Conservation (phyloP, 1,140 invertebrate species). For the Neuroterus valhalla region DNA sequence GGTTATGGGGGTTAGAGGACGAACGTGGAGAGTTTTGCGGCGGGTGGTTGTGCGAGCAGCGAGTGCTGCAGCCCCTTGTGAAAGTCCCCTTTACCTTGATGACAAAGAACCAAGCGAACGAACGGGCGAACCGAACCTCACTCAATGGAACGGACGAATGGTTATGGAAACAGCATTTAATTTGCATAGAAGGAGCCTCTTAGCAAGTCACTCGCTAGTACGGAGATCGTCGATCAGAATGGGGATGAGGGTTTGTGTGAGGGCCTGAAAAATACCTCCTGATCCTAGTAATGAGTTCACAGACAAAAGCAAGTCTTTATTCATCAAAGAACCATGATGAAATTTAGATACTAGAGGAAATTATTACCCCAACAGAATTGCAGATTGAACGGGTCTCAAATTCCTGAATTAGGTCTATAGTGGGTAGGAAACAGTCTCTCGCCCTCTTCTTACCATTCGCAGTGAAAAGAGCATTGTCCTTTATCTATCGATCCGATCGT, state of each 20-base stretch:
- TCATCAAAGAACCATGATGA: too few relatives aligned
- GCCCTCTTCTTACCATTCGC: slow-evolving; percentile 49
- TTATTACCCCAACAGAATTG: too few relatives aligned
- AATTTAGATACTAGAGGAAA: too few relatives aligned
- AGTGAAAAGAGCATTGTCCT: slow-evolving; percentile 74
- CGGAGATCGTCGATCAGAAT: slow-evolving; percentile 31
- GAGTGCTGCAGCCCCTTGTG: slow-evolving; percentile 62
- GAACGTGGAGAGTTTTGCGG: slow-evolving; percentile 32
- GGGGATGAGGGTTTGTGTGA: slow-evolving; percentile 34
- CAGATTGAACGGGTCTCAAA: too few relatives aligned
- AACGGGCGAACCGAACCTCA: slow-evolving; percentile 67
- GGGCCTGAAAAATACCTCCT: background rate
- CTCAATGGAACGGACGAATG: slow-evolving; percentile 76
- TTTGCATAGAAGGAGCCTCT: slow-evolving; percentile 75
- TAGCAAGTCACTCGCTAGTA: slow-evolving; percentile 61
- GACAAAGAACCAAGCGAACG: slow-evolving; percentile 69
- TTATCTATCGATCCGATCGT: slow-evolving; percentile 75
- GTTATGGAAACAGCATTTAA: slow-evolving; percentile 76
- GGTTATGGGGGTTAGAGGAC: slow-evolving; percentile 43
- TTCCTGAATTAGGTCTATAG: background rate
- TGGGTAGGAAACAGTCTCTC: background rate
- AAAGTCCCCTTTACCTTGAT: slow-evolving; percentile 74
- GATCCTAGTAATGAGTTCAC: background rate
- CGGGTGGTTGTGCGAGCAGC: slow-evolving; percentile 41
- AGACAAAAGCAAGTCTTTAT: too few relatives aligned